Evolutionary conservation across 1,140 invertebrate genomes (phyloP).

Genomic region (Drosophila nasuta): DNA sequence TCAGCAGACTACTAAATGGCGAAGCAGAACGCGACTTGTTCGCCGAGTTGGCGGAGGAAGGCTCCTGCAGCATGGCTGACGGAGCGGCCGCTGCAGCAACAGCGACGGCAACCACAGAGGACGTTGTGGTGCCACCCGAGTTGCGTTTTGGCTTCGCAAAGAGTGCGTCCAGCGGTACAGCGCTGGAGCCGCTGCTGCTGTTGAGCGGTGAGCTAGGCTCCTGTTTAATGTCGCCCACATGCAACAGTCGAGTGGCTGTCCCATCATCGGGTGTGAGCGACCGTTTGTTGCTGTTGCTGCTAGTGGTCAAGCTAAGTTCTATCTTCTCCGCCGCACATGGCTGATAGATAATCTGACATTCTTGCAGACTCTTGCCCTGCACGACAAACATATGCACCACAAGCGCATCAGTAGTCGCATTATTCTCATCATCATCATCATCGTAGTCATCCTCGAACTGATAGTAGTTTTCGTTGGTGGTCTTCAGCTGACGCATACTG

Average conservation of each 20-base stretch:
- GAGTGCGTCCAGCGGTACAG: slow-evolving; percentile 54
- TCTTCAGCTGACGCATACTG: slow-evolving; percentile 85
- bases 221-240: slow-evolving; percentile 52
- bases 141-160: slow-evolving; percentile 61
- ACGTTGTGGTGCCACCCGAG: slow-evolving; percentile 34
- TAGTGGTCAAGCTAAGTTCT: slow-evolving; percentile 63
- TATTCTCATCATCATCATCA: slow-evolving; percentile 81
- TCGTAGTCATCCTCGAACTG: slow-evolving; percentile 84
- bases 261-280: slow-evolving; percentile 56
- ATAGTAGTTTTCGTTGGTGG: slow-evolving; percentile 84
- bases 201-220: slow-evolving; percentile 56
- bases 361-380: slow-evolving; percentile 94
- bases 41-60: not conserved
- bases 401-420: slow-evolving; percentile 84
- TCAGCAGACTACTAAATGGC: slow-evolving; percentile 64
- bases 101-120: slow-evolving; percentile 71
- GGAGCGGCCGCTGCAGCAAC: slow-evolving; percentile 67
- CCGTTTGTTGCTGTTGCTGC: slow-evolving; percentile 52
- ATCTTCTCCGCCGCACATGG: slow-evolving; percentile 84
- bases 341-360: slow-evolving; percentile 92
- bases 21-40: slow-evolving; percentile 64
- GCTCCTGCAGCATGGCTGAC: slow-evolving; percentile 52
- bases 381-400: slow-evolving; percentile 92
- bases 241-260: slow-evolving; percentile 25
- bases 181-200: slow-evolving; percentile 47